phyloP scores from a whole-genome alignment of 2,888 invertebrate genomes.

The Eristalis intricaria region DNA sequence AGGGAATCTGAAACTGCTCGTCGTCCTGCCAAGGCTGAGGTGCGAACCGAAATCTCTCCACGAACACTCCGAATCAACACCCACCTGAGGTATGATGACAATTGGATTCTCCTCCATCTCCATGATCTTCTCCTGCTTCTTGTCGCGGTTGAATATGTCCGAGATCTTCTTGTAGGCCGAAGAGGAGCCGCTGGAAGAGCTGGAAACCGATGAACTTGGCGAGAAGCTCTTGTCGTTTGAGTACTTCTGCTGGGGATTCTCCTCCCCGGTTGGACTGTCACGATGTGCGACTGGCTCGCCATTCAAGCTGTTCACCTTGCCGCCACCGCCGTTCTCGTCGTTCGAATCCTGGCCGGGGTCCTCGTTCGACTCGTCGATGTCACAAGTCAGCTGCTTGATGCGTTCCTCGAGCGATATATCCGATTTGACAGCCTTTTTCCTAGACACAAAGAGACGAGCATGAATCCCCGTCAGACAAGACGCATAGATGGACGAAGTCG shows the following conservation, averaged over 20 bases:
- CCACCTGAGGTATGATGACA: conserved; percentile 81
- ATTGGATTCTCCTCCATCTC: conserved; percentile 81
- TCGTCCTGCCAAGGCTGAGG: no score
- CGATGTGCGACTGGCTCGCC: conserved; percentile 82
- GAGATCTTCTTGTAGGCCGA: conserved; percentile 85
- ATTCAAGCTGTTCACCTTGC: conserved; percentile 73
- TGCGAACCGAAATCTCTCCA: no score
- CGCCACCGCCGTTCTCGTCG: conserved; percentile 70
- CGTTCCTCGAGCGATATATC: conserved; percentile 93
- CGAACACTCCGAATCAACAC: not conserved
- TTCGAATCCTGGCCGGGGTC: conserved; percentile 73
- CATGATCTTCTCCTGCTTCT: conserved; percentile 81
- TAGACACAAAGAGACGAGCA: conserved; percentile 61
- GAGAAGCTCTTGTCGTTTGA: conserved; percentile 85
- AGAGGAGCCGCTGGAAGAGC: conserved; percentile 84
- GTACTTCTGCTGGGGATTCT: conserved; percentile 80
- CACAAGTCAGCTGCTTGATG: conserved; percentile 92
- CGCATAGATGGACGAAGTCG: not conserved
- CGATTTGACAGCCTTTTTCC: conserved; percentile 80
- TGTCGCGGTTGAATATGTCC: conserved; percentile 81
- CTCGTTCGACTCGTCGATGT: conserved; percentile 87
- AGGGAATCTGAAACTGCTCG: no score
- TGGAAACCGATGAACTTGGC: conserved; percentile 83
- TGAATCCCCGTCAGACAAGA: not conserved
- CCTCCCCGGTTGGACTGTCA: conserved; percentile 87